These are phyloP conservation scores for Sebastes matsubarae DNA, from an alignment of 2,797 vertebrate genomes.

Conservation along the genomic window DNA sequence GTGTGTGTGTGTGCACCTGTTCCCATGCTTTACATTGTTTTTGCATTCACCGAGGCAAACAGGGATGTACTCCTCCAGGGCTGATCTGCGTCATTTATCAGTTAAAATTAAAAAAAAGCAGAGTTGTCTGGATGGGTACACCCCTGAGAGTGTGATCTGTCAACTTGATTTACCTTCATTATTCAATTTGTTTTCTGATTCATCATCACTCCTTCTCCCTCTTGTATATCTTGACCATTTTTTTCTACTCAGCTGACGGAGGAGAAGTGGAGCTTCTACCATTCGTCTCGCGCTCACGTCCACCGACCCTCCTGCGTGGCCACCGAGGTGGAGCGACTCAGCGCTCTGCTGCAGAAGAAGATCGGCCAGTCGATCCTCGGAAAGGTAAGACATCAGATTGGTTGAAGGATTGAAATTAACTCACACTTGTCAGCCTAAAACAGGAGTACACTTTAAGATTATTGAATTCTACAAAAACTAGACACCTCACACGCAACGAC, in stretches of 20 bases:
- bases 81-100: not conserved
- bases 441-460: not conserved
- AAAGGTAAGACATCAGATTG: slow-evolving; percentile 82
- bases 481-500: not conserved
- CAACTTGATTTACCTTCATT: not conserved
- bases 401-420: not conserved
- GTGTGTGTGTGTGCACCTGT: not conserved
- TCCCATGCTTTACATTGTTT: slow-evolving; percentile 3
- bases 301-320: slow-evolving; percentile 92
- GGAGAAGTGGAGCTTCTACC: slow-evolving; percentile 95
- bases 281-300: slow-evolving; percentile 89
- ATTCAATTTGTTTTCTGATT: not conserved
- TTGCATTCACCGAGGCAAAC: not conserved
- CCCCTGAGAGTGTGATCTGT: slow-evolving; percentile 23
- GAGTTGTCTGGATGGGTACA: slow-evolving; percentile 25
- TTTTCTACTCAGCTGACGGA: slow-evolving; percentile 85
- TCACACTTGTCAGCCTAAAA: not conserved
- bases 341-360: slow-evolving; percentile 87
- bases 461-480: not conserved
- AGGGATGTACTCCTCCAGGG: slow-evolving; percentile 31
- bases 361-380: slow-evolving; percentile 95
- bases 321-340: slow-evolving; percentile 92
- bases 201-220: not conserved
- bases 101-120: not conserved
- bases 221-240: not conserved